Evolutionary conservation across 92 coral and sea anemone species (phyloP).

Genomic region (Galaxea fascicularis): DNA sequence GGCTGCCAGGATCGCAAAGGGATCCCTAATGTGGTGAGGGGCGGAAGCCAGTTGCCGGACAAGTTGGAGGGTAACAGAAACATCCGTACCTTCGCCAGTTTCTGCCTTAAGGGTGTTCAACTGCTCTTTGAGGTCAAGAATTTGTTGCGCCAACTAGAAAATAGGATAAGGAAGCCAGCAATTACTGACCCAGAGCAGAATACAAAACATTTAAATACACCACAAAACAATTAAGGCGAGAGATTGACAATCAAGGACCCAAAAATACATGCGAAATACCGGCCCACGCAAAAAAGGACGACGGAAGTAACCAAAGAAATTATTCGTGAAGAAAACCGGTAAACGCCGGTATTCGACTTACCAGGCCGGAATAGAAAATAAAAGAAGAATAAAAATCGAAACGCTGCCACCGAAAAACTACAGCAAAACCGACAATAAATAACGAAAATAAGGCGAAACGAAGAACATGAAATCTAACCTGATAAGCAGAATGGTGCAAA

Average conservation of each 20-base stretch:
- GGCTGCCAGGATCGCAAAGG: conserved; percentile 39
- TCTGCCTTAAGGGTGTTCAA: conserved; percentile 23
- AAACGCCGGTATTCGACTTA: neutral
- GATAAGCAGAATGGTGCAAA: neutral
- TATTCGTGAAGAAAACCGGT: neutral
- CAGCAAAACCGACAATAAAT: conserved; percentile 2
- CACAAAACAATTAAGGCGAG: neutral
- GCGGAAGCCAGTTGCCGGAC: conserved; percentile 46
- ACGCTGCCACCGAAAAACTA: neutral
- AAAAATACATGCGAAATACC: neutral
- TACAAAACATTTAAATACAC: neutral
- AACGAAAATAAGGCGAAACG: neutral
- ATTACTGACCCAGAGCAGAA: neutral
- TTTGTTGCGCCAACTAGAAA: conserved; percentile 27
- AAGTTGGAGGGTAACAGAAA: conserved; percentile 21
- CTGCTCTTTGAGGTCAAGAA: conserved; percentile 23
- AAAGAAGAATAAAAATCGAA: conserved; percentile 3
- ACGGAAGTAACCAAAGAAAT: neutral
- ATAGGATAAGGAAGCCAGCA: neutral
- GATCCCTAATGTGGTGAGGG: conserved; percentile 36
- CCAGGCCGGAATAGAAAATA: neutral
- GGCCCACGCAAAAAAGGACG: neutral
- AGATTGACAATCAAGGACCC: neutral
- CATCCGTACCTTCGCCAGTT: conserved; percentile 19
- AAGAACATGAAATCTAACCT: neutral